Percentiles rank a stretch among this genome's conserved stretches.
These are phyloP conservation scores for Eurypyga helias DNA, from an alignment of 2,113 vertebrate genomes.

Conservation along the genomic window DNA sequence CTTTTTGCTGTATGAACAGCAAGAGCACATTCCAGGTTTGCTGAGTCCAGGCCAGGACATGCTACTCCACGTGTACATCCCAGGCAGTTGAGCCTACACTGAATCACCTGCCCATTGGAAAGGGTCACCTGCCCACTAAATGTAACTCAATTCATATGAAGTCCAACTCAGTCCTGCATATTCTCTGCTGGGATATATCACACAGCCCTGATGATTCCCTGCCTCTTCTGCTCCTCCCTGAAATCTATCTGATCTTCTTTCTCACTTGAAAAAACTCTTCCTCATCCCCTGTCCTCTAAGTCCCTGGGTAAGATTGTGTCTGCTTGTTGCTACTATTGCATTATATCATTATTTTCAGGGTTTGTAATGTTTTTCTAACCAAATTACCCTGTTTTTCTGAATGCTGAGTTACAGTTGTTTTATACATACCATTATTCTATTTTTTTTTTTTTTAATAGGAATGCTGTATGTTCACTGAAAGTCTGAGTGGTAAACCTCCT, in stretches of 20 bases:
- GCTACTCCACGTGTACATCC: background rate
- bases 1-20: background rate
- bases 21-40: background rate
- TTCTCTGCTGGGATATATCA: background rate
- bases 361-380: background rate
- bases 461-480: background rate
- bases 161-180: background rate
- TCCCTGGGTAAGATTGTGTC: background rate
- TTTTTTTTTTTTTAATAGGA: background rate
- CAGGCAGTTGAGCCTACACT: background rate
- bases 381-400: background rate
- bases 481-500: background rate
- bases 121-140: background rate
- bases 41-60: background rate
- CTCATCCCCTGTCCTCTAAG: background rate
- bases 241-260: background rate
- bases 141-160: background rate
- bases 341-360: background rate
- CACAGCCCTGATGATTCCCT: background rate
- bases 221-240: background rate
- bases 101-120: background rate
- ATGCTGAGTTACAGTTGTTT: background rate
- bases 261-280: background rate
- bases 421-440: background rate
- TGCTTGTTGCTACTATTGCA: background rate